These are phyloP conservation scores for Andricus curvator DNA, from an alignment of 2,888 invertebrate species.

Conservation along the genomic window DNA sequence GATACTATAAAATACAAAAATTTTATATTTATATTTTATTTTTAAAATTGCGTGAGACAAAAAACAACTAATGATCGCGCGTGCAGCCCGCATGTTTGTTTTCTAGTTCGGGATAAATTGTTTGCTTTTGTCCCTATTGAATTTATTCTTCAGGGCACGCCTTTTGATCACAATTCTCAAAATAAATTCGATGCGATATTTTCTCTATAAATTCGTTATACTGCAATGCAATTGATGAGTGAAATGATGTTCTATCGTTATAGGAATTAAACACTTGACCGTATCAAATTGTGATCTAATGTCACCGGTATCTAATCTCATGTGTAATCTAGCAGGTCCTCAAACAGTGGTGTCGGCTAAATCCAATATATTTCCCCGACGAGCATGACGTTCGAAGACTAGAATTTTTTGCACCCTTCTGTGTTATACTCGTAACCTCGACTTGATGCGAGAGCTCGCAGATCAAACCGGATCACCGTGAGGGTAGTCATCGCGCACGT, in stretches of 20 bases:
- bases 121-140: not conserved
- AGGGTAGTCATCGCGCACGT: constrained; percentile 68
- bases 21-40: no score
- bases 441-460: constrained; percentile 46
- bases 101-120: not conserved
- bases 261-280: constrained; percentile 67
- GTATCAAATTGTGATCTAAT: constrained; percentile 66
- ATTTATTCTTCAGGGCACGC: not conserved
- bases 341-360: constrained; percentile 65
- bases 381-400: constrained; percentile 69
- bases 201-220: not conserved
- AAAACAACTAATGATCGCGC: no score
- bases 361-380: constrained; percentile 73
- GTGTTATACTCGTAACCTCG: constrained; percentile 2
- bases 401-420: constrained; percentile 56
- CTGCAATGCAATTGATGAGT: not conserved
- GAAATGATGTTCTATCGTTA: not conserved
- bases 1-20: no score
- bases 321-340: constrained; percentile 75
- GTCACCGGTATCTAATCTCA: constrained; percentile 70
- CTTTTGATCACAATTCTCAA: no score
- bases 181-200: no score
- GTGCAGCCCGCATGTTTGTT: no score
- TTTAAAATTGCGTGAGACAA: no score
- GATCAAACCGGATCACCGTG: constrained; percentile 35